Evolutionary conservation across 2,113 vertebrate species (phyloP), one percentile per base, ranked within the genome.

Genomic region (Fulica atra): DNA sequence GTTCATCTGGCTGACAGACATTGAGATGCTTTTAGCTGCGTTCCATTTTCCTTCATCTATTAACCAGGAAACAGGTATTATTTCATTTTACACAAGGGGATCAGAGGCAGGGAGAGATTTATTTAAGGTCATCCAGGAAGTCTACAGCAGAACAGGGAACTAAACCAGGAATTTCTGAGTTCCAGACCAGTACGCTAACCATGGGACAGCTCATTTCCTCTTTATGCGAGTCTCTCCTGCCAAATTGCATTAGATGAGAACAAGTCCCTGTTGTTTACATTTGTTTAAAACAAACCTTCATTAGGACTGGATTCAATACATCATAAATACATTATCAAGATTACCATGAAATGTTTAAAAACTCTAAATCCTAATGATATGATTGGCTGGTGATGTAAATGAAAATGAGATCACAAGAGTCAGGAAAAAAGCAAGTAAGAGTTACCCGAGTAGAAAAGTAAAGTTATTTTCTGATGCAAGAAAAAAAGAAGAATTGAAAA

Each of bases 191-290:
- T 69, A 79, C 0, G 0, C 28, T 79, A 84, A 88, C 69, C 36
- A 21, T 81, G 61, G 93, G 83, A 96, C 77, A 94, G 81, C 83
- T 95, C 92, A 93, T 94, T 96, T 95, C 95, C 92, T 86, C 80
- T 91, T 69, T 33, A 36, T 11, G 63, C 77, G 74, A 73, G 50
- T 23, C 59, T 50, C 51, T 92, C 51, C 44, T 91, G 92, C 92
- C 92, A 96, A 89, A 89, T 59, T 94, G 92, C 91, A 42, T 92
- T 79, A 87, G 69, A 88, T 46, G 70, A 92, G 65, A 88, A 65
- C 36, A 84, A 94, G 50, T 66, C 73, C 10, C 54, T 71, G 44
- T 38, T 87, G 83, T 93, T 96, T 96, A 94, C 16, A 38, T 42
- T 87, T 84, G 53, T 92, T 91, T 91, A 87, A 96, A 96, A 95